Conservation (phyloP, 2,888 invertebrate species). For the Dascillus cervinus region DNA sequence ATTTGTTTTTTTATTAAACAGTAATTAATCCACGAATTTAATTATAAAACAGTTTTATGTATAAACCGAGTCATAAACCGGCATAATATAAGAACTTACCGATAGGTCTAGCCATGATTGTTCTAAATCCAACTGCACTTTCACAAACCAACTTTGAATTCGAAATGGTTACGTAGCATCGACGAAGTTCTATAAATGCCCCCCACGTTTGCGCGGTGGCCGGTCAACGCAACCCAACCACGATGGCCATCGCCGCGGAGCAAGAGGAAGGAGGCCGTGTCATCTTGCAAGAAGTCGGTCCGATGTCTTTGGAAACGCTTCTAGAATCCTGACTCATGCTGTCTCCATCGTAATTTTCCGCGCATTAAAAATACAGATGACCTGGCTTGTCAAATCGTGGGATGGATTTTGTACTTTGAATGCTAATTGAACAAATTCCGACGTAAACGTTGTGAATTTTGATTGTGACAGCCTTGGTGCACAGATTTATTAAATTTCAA, state of each 20-base stretch:
- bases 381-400: not conserved
- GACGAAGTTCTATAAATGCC: conserved; percentile 14
- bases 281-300: conserved; percentile 11
- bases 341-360: no score
- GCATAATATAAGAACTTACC: not conserved
- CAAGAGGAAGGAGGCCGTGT: conserved; percentile 9
- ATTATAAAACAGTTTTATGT: not conserved
- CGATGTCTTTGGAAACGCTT: conserved; percentile 9
- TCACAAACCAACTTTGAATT: conserved; percentile 5
- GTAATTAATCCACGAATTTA: not conserved
- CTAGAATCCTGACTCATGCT: conserved; percentile 4
- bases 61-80: not conserved
- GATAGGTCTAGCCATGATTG: not conserved
- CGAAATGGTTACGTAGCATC: conserved; percentile 9
- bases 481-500: no score
- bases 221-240: not conserved
- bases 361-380: no score
- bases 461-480: not conserved
- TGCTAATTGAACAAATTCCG: not conserved
- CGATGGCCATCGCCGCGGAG: conserved; percentile 3
- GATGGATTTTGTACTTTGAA: not conserved
- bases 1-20: not conserved
- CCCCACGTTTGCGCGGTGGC: conserved; percentile 15
- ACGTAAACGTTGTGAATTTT: not conserved
- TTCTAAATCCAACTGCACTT: conserved; percentile 2